Evolutionary conservation across 1,140 invertebrate genomes (phyloP).

Genomic region (Atopsyche davidsoni): DNA sequence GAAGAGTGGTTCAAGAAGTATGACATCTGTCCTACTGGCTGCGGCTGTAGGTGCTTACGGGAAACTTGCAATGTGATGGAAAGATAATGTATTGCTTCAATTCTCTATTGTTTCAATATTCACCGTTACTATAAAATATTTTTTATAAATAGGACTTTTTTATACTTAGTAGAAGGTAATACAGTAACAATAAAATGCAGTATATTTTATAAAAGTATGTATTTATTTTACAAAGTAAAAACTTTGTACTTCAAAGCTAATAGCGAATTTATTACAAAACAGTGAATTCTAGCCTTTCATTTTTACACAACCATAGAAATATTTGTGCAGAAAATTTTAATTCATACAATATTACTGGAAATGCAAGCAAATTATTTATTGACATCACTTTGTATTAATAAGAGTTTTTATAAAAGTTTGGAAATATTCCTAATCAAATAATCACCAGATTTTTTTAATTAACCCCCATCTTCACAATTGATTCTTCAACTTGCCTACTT

Average conservation of each 20-base stretch:
- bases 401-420: no score
- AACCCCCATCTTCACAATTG: no score
- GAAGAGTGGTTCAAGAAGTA: constrained; percentile 60
- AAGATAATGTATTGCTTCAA: no score
- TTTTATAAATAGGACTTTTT: neutral
- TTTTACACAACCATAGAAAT: neutral
- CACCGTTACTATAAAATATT: no score
- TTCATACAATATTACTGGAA: no score
- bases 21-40: constrained; percentile 62
- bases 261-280: neutral
- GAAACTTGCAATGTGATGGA: constrained; percentile 48
- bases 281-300: neutral
- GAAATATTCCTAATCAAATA: no score
- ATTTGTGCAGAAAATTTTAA: neutral
- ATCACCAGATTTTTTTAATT: no score
- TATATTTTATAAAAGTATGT: neutral
- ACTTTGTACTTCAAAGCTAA: neutral
- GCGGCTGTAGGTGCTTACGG: constrained; percentile 80
- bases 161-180: neutral
- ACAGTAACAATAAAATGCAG: no score
- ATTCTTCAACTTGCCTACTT: no score
- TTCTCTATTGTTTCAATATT: no score
- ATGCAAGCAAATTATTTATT: no score
- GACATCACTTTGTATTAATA: no score
- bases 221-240: neutral